Percentiles rank a stretch among this genome's conserved stretches.
Conservation (phyloP, 2,888 invertebrate species). For the Sceliomorpha sp. region DNA sequence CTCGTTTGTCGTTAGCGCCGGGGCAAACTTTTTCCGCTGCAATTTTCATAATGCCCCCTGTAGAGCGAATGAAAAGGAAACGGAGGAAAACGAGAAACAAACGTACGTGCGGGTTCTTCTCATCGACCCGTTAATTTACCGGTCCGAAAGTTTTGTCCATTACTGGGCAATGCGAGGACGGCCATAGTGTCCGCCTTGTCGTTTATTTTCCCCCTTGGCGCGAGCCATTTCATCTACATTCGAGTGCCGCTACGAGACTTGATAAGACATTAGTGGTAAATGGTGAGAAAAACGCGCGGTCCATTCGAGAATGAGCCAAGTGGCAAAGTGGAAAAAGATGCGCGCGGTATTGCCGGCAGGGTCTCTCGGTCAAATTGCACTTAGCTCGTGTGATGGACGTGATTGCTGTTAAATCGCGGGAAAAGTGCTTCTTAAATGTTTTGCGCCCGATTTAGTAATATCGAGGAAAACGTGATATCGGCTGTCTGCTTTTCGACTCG, state of each 20-base stretch:
- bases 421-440: conserved; percentile 34
- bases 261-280: conserved; percentile 40
- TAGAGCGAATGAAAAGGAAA: conserved; percentile 17
- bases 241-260: conserved; percentile 21
- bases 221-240: conserved; percentile 29
- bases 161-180: conserved; percentile 62
- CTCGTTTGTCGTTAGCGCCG: conserved; percentile 2
- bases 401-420: conserved; percentile 35
- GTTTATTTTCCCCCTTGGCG: conserved; percentile 41
- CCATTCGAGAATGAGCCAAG: conserved; percentile 35
- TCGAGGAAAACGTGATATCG: conserved; percentile 13
- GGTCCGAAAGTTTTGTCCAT: conserved; percentile 69
- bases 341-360: conserved; percentile 10
- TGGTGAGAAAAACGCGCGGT: conserved; percentile 37
- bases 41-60: conserved; percentile 34
- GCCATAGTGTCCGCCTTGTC: conserved; percentile 58
- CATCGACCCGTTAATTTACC: conserved; percentile 66
- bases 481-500: neutral
- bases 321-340: conserved; percentile 40
- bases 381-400: conserved; percentile 38
- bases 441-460: conserved; percentile 23
- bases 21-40: conserved; percentile 8
- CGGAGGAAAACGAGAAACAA: conserved; percentile 6
- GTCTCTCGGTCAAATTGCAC: conserved; percentile 33
- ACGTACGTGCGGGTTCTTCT: conserved; percentile 28